A percentile compares a stretch with the other conserved stretches of the same genome.
These are phyloP conservation scores for Labeo catla DNA, from an alignment of 2,113 vertebrate genomes.

Conservation along the genomic window DNA sequence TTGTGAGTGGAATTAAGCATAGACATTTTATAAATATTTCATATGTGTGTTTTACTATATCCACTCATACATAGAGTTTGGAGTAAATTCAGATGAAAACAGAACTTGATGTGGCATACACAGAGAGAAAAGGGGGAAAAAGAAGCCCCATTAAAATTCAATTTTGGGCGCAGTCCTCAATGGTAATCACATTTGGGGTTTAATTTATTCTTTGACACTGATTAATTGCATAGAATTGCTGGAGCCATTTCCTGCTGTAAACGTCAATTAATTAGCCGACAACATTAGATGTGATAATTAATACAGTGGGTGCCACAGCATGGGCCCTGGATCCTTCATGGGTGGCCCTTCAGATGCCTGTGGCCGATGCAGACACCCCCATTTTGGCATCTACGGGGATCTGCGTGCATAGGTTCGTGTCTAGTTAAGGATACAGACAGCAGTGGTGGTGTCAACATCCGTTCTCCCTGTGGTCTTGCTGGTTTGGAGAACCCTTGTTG, in stretches of 20 bases:
- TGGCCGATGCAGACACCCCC: slow-evolving; percentile 40
- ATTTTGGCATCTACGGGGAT: neutral
- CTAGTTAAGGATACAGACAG: slow-evolving; percentile 7
- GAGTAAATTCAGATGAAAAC: slow-evolving; percentile 2
- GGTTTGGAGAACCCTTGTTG: slow-evolving; percentile 43
- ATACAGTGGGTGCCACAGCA: slow-evolving; percentile 68
- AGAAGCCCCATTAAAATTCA: slow-evolving; percentile 64
- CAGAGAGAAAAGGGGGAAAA: slow-evolving; percentile 4
- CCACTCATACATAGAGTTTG: neutral
- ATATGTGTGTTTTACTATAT: neutral
- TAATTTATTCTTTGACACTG: slow-evolving; percentile 71
- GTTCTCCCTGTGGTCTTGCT: slow-evolving; percentile 15
- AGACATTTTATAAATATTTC: slow-evolving; percentile 2
- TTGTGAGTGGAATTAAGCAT: slow-evolving; percentile 11
- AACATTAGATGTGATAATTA: slow-evolving; percentile 76
- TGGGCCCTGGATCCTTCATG: slow-evolving; percentile 45
- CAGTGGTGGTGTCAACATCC: slow-evolving; percentile 28
- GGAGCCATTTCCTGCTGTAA: slow-evolving; percentile 70
- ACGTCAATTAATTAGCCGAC: slow-evolving; percentile 78
- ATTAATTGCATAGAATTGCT: slow-evolving; percentile 74
- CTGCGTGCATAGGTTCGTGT: slow-evolving; percentile 7
- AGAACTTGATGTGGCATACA: slow-evolving; percentile 30
- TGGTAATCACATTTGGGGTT: slow-evolving; percentile 64
- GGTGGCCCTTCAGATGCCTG: slow-evolving; percentile 49
- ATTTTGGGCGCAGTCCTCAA: slow-evolving; percentile 60